Conservation (phyloP, 2,888 invertebrate genomes). For the Leptogaster cylindrica region DNA sequence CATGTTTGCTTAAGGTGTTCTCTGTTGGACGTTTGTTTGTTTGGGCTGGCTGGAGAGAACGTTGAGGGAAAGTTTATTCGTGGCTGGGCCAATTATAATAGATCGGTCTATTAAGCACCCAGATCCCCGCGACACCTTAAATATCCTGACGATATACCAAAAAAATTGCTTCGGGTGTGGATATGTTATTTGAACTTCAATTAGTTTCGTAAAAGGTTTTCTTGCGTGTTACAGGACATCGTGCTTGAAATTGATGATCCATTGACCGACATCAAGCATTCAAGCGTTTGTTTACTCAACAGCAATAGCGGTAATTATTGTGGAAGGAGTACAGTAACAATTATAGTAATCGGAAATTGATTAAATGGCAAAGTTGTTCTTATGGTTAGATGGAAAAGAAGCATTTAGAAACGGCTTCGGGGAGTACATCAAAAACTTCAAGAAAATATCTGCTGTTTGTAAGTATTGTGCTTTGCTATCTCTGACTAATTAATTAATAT, state of each 20-base stretch:
- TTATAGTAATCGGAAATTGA: too few species aligned
- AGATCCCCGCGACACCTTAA: constrained; percentile 2
- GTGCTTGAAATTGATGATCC: constrained; percentile 25
- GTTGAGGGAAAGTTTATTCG: constrained; percentile 10
- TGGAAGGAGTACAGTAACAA: too few species aligned
- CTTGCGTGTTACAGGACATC: constrained; percentile 28
- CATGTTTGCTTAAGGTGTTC: constrained; percentile 29
- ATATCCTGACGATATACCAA: neutral
- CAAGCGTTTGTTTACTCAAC: too few species aligned
- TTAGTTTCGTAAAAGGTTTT: constrained; percentile 23
- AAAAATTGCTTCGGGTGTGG: neutral
- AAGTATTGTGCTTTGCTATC: too few species aligned
- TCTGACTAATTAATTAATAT: too few species aligned
- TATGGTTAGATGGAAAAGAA: too few species aligned
- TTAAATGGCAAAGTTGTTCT: too few species aligned
- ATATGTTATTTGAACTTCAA: constrained; percentile 34
- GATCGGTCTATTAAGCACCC: neutral
- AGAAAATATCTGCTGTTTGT: too few species aligned
- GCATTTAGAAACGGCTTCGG: too few species aligned
- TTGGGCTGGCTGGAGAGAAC: neutral
- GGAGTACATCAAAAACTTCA: too few species aligned
- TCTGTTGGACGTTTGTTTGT: constrained; percentile 6
- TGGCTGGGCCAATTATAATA: constrained; percentile 9
- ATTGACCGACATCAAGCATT: constrained; percentile 35
- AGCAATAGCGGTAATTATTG: too few species aligned